These are phyloP conservation scores for Isurus oxyrinchus DNA, from an alignment of 2,113 vertebrate species.

Conservation along the genomic window DNA sequence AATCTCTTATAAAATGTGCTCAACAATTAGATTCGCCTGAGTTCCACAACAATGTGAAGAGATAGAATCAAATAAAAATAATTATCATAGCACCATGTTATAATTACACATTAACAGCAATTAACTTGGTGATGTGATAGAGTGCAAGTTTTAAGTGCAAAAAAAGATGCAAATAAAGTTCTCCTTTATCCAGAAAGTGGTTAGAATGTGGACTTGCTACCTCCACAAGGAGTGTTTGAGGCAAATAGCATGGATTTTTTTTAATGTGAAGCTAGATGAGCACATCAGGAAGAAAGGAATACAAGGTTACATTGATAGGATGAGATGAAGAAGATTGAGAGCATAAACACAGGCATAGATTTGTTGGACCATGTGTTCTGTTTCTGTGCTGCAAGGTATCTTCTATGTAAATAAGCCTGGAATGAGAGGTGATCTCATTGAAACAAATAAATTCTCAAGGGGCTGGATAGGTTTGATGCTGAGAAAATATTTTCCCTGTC, in stretches of 20 bases:
- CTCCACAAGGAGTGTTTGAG: neutral
- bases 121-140: neutral
- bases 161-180: neutral
- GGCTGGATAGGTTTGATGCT: neutral
- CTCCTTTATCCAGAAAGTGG: neutral
- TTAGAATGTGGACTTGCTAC: neutral
- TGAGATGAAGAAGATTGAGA: neutral
- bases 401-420: neutral
- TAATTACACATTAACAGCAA: constrained; percentile 28
- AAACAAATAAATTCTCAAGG: neutral
- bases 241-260: neutral
- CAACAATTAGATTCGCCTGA: constrained; percentile 30
- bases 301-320: neutral
- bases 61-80: constrained; percentile 25
- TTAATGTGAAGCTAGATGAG: neutral
- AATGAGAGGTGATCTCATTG: neutral
- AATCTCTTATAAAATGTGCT: constrained; percentile 27
- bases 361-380: neutral
- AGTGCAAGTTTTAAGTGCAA: neutral
- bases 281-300: neutral
- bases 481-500: neutral
- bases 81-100: constrained; percentile 1
- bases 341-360: neutral
- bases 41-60: neutral
- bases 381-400: neutral